These are phyloP conservation scores for Tenebrio molitor DNA, from an alignment of 1,140 invertebrate genomes.

Conservation along the genomic window DNA sequence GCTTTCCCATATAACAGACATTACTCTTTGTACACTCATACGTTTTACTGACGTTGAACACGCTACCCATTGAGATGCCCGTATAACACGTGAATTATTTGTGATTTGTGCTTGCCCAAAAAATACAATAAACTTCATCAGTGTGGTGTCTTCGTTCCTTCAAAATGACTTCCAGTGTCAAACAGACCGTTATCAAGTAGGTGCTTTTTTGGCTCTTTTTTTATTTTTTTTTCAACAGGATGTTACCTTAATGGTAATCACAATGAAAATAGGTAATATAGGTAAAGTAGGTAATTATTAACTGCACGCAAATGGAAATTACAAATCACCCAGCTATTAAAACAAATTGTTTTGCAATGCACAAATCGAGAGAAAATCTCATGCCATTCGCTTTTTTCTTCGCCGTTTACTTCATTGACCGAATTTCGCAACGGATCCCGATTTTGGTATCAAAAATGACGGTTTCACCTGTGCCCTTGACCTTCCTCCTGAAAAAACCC, in stretches of 20 bases:
- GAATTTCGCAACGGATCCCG: not conserved
- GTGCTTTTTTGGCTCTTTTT: constrained; percentile 35
- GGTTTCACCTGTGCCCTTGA: not conserved
- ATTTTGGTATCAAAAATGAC: not conserved
- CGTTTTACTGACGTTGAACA: not conserved
- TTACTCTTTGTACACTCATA: too few species aligned
- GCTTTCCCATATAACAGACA: constrained; percentile 19
- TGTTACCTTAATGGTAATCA: too few species aligned
- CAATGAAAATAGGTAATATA: too few species aligned
- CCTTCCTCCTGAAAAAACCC: not conserved
- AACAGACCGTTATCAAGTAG: constrained; percentile 63
- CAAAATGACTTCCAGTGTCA: constrained; percentile 60
- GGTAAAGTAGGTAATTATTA: too few species aligned
- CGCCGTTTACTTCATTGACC: not conserved
- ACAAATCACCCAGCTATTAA: too few species aligned
- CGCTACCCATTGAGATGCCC: not conserved
- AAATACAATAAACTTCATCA: constrained; percentile 13
- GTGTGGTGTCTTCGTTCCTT: constrained; percentile 1
- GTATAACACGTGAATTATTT: constrained; percentile 24
- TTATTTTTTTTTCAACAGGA: too few species aligned
- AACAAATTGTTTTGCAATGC: too few species aligned
- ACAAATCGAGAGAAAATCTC: too few species aligned
- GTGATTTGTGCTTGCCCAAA: not conserved
- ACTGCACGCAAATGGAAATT: too few species aligned
- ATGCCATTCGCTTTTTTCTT: too few species aligned